These are phyloP conservation scores for Buphagus erythrorhynchus DNA, from an alignment of 2,797 vertebrate species.

Conservation along the genomic window DNA sequence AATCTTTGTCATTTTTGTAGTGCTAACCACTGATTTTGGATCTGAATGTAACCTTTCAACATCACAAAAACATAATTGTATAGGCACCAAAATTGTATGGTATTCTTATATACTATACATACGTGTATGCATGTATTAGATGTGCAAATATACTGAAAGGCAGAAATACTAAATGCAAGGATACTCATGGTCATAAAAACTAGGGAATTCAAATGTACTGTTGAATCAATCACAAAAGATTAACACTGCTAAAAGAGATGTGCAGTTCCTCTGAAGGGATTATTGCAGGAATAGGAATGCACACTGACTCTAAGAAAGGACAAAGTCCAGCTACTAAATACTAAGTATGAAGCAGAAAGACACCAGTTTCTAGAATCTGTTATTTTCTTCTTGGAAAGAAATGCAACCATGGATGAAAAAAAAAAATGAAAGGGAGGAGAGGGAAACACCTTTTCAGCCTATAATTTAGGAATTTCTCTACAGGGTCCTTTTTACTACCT, in stretches of 20 bases:
- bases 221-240: not conserved
- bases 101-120: not conserved
- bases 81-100: not conserved
- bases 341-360: not conserved
- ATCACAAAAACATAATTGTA: not conserved
- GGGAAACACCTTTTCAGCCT: not conserved
- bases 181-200: not conserved
- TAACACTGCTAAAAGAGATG: not conserved
- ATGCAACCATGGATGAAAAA: not conserved
- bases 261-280: not conserved
- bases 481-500: not conserved
- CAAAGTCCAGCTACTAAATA: not conserved
- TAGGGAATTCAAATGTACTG: not conserved
- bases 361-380: not conserved
- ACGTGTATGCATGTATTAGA: not conserved
- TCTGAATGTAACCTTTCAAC: not conserved
- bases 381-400: not conserved
- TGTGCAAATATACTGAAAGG: not conserved
- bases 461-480: not conserved
- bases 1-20: not conserved
- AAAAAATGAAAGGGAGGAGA: not conserved
- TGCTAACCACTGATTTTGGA: not conserved
- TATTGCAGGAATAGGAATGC: not conserved
- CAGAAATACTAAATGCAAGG: not conserved
- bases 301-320: not conserved